These are phyloP conservation scores for Ara ararauna DNA, from an alignment of 2,797 vertebrate genomes.

Conservation along the genomic window DNA sequence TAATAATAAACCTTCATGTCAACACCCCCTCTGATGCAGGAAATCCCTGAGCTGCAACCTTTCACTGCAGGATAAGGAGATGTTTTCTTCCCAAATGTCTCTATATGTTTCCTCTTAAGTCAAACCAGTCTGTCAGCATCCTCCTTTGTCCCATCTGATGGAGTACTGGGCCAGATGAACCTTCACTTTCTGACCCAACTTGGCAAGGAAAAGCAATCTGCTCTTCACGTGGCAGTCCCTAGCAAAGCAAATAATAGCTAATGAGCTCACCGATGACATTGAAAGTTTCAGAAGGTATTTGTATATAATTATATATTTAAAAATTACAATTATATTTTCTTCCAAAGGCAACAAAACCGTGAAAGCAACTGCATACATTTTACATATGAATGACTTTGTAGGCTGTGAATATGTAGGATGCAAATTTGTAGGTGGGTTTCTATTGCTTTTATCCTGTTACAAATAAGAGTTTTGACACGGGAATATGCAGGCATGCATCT, in stretches of 20 bases:
- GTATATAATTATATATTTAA: neutral
- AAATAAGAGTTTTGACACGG: neutral
- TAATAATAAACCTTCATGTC: neutral
- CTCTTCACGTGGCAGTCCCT: neutral
- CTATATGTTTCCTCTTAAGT: neutral
- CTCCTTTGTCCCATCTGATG: neutral
- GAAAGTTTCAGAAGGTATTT: conserved; percentile 6
- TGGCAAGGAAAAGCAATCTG: neutral
- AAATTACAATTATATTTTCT: neutral
- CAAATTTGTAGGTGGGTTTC: neutral
- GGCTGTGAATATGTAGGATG: neutral
- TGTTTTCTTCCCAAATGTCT: neutral
- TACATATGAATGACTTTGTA: neutral
- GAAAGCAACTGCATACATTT: neutral
- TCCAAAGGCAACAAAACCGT: neutral
- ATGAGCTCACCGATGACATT: neutral
- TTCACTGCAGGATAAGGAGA: neutral
- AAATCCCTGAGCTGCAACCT: neutral
- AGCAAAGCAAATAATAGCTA: conserved; percentile 1
- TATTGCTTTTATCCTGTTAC: neutral
- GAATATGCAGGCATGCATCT: neutral
- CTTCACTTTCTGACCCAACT: neutral
- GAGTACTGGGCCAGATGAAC: neutral
- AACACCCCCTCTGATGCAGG: neutral
- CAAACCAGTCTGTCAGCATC: neutral